Evolutionary conservation across 2,888 invertebrate species (phyloP).

Genomic region (Adineta ricciae): DNA sequence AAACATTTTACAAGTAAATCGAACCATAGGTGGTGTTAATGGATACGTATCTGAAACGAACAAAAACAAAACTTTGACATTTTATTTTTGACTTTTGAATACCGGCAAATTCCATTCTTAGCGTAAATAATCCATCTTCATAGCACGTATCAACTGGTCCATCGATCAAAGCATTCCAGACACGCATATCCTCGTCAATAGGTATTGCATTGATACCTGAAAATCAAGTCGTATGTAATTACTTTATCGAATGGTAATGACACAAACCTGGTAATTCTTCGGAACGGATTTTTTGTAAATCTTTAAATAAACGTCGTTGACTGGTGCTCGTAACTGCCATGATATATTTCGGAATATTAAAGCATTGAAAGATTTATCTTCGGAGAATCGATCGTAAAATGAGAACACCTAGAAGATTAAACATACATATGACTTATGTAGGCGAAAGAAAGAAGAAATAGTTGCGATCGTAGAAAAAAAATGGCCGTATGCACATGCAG

Average conservation of each 20-base stretch:
- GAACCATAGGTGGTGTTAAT: background rate
- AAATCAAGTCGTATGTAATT: background rate
- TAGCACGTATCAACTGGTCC: background rate
- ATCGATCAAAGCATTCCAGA: background rate
- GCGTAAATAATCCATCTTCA: background rate
- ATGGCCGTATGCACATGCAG: background rate
- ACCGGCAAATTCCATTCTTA: conserved; percentile 9
- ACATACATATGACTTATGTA: background rate
- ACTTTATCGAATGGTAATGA: too few species aligned
- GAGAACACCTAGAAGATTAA: background rate
- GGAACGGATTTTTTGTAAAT: background rate
- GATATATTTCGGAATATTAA: background rate
- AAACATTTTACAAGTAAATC: conserved; percentile 21
- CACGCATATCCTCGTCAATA: background rate
- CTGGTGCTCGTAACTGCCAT: background rate
- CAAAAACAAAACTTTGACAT: background rate
- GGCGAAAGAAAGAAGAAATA: background rate
- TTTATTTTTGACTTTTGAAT: background rate
- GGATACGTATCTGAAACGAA: background rate
- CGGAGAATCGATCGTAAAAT: background rate
- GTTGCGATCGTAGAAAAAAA: background rate
- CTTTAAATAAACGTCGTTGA: conserved; percentile 4
- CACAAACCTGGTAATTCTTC: conserved; percentile 10
- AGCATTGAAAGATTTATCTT: background rate
- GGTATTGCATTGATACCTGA: background rate